These are phyloP conservation scores for Mus pahari DNA, from an alignment of 2,113 vertebrate species.

Conservation along the genomic window DNA sequence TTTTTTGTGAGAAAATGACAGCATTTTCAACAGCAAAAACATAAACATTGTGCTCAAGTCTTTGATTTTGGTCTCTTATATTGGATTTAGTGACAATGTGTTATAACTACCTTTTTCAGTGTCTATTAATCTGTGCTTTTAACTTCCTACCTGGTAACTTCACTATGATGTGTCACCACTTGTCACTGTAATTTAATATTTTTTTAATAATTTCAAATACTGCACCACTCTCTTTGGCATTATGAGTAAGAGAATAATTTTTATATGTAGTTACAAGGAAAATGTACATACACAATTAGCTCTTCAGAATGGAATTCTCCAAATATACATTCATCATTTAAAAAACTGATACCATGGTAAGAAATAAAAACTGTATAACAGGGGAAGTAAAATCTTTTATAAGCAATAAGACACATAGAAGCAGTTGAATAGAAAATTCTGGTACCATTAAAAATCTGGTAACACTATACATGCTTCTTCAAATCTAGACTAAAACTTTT, in stretches of 20 bases:
- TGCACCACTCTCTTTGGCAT: background rate
- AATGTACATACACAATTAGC: conserved; percentile 49
- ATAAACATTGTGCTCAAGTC: conserved; percentile 66
- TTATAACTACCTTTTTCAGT: conserved; percentile 50
- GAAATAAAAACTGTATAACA: background rate
- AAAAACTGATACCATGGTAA: background rate
- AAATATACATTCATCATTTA: conserved; percentile 32
- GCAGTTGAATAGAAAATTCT: background rate
- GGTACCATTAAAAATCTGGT: background rate
- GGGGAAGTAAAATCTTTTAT: background rate
- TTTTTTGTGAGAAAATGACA: conserved; percentile 75
- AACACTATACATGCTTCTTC: background rate
- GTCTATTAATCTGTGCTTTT: conserved; percentile 63
- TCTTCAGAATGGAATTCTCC: background rate
- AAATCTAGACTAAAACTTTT: background rate
- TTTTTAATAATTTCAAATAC: conserved; percentile 67
- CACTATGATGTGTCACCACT: conserved; percentile 15
- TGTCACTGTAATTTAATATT: conserved; percentile 57
- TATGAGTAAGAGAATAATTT: conserved; percentile 11
- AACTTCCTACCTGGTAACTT: conserved; percentile 41
- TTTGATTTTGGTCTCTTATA: conserved; percentile 56
- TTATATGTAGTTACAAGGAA: conserved; percentile 29
- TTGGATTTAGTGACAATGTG: background rate
- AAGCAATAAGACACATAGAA: background rate
- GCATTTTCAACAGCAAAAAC: conserved; percentile 67